Evolutionary conservation across 2,888 invertebrate species (phyloP), one percentile per base, ranked within the genome.

Genomic region (Criorhina ranunculi): DNA sequence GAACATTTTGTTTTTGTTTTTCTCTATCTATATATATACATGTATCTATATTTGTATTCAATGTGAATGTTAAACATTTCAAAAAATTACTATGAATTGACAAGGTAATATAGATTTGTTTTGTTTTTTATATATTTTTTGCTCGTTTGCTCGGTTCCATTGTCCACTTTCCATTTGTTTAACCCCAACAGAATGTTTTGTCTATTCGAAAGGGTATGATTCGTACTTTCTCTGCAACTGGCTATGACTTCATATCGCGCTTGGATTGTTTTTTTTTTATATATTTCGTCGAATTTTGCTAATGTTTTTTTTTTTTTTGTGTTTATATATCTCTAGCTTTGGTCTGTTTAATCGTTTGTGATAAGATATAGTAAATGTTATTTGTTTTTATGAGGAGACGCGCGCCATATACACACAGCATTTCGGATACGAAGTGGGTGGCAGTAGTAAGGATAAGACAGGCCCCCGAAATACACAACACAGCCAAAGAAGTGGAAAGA

Each of bases 401-500:
- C 60, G 60, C 83, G 73, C 44, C 77, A 60, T 35, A 67, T 57
- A 72, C 78, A 85, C 78, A 85, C 85, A 80, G 75, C 80, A 75
- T 80, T 85, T 80, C 53, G 67, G 79, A 64, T 59, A 75, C 80
- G 75, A 59, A 69, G 60, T 79, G 73, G 79, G 67, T 79, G 67
- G 83, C 83, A 80, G 85, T 85, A 80, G 80, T 79, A 85, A 76
- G 85, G 75, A 80, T 85, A 80, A 85, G 79, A 80, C 80, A 85
- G 85, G 85, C 85, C 85, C 83, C 85, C 80, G 85, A 85, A 85
- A 80, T 85, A 85, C 80, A 85, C 80, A 70, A 83, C 83, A 85
- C 85, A 85, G 85, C 85, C 85, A 85, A 85, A 85, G 85, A 85
- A 85, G 80, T 85, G 70, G 85, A 86, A 86, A 86, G 62, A 86